Percentiles rank a stretch among this genome's conserved stretches.
Evolutionary conservation across 2,113 vertebrate genomes (phyloP).

Genomic region (Protobothrops flavoviridis): DNA sequence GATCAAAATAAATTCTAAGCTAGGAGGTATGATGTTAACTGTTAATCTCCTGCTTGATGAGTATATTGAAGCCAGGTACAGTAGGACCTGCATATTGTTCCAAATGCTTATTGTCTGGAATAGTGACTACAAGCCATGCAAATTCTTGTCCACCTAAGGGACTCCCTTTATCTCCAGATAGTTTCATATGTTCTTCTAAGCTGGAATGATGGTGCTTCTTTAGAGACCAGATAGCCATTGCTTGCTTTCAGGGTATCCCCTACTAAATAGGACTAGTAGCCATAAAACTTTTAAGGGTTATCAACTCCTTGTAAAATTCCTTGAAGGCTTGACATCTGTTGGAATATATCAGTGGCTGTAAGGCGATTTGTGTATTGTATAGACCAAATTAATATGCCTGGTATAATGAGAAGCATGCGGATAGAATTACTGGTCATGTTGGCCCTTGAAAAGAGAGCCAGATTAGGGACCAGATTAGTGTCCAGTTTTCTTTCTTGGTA

Average conservation of each 20-base stretch:
- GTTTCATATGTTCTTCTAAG: not conserved
- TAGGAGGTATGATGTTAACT: not conserved
- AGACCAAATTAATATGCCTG: slow-evolving; percentile 57
- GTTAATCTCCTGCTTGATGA: slow-evolving; percentile 19
- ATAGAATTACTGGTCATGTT: not conserved
- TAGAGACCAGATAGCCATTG: not conserved
- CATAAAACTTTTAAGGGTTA: slow-evolving; percentile 37
- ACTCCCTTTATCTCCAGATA: not conserved
- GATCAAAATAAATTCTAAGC: slow-evolving; percentile 4
- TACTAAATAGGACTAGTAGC: slow-evolving; percentile 3
- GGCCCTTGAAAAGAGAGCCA: not conserved
- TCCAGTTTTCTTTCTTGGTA: not conserved
- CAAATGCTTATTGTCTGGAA: slow-evolving; percentile 10
- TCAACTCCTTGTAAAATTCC: not conserved
- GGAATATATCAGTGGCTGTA: slow-evolving; percentile 22
- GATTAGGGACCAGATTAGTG: not conserved
- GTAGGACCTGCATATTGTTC: slow-evolving; percentile 7
- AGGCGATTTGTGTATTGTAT: slow-evolving; percentile 34
- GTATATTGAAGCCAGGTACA: slow-evolving; percentile 8
- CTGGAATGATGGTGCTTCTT: slow-evolving; percentile 11
- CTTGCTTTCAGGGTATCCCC: not conserved
- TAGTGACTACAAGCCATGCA: slow-evolving; percentile 1
- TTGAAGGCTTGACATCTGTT: slow-evolving; percentile 19
- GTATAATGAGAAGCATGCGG: slow-evolving; percentile 10
- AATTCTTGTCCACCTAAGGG: not conserved